Conservation (phyloP, 2,888 invertebrate genomes). For the Muschampia plurimacula region DNA sequence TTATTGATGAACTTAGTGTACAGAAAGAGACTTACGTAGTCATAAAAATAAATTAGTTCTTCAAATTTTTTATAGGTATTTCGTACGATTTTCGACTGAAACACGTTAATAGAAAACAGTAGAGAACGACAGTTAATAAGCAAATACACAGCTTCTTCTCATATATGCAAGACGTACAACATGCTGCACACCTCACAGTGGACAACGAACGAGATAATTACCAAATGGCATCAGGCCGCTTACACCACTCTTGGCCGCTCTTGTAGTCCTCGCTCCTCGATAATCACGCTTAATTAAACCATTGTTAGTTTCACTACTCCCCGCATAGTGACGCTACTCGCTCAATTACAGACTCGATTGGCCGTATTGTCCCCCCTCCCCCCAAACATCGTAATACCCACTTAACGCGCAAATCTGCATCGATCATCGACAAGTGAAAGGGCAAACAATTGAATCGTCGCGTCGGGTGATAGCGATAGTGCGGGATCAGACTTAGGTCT, state of each 20-base stretch:
- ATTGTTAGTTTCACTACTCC: constrained; percentile 53
- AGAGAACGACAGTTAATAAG: too few species aligned
- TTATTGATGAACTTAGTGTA: too few species aligned
- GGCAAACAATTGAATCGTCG: constrained; percentile 31
- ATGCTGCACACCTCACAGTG: not conserved
- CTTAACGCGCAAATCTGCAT: constrained; percentile 29
- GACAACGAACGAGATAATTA: constrained; percentile 53
- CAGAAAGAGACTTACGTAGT: too few species aligned
- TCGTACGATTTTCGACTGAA: too few species aligned
- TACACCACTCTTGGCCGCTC: constrained; percentile 48
- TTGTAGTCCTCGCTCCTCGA: too few species aligned
- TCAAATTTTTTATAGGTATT: too few species aligned
- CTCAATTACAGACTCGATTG: constrained; percentile 42
- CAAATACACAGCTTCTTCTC: too few species aligned
- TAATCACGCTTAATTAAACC: constrained; percentile 64
- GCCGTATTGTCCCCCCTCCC: constrained; percentile 16
- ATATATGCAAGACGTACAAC: not conserved
- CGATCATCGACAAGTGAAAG: constrained; percentile 31
- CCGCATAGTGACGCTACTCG: constrained; percentile 18
- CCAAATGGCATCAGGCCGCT: constrained; percentile 58
- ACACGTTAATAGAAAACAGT: too few species aligned
- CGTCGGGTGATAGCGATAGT: constrained; percentile 6
- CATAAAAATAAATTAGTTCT: too few species aligned
- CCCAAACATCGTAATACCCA: constrained; percentile 38
- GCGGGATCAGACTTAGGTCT: not conserved